A percentile compares a stretch with the other conserved stretches of the same genome.
Conservation (phyloP, 1,140 invertebrate genomes). For the Drosophila pruinosa region DNA sequence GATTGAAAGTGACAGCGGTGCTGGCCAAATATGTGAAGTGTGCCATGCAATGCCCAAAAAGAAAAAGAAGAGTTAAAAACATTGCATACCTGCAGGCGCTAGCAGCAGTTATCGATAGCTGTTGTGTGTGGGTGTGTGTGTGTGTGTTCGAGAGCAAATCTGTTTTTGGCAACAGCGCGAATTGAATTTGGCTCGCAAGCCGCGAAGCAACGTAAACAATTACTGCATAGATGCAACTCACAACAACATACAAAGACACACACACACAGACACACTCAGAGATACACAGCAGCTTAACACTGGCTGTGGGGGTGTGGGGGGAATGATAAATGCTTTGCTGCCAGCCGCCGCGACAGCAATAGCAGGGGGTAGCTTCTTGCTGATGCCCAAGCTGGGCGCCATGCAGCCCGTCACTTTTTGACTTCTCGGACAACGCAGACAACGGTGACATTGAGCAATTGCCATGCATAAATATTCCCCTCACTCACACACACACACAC, state of each 20-base stretch:
- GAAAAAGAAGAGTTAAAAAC: conserved; percentile 7
- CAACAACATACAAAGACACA: conserved; percentile 4
- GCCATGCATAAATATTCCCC: conserved; percentile 67
- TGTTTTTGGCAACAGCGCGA: conserved; percentile 38
- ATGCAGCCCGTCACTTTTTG: conserved; percentile 28
- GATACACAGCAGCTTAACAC: neutral
- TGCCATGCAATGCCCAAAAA: conserved; percentile 6
- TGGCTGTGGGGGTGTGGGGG: conserved; percentile 21
- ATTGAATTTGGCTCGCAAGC: conserved; percentile 40
- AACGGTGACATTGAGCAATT: conserved; percentile 70
- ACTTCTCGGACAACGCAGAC: conserved; percentile 33
- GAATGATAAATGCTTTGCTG: conserved; percentile 58
- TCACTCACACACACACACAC: conserved; percentile 5
- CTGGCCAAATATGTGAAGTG: conserved; percentile 49
- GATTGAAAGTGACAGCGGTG: conserved; percentile 61
- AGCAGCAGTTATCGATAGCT: conserved; percentile 17
- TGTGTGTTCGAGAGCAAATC: conserved; percentile 11
- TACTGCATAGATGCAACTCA: conserved; percentile 24
- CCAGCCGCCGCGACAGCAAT: neutral
- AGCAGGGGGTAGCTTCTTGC: neutral
- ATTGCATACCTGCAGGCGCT: conserved; percentile 24
- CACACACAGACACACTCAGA: conserved; percentile 24
- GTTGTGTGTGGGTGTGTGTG: neutral
- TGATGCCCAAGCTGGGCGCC: neutral
- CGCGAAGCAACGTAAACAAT: conserved; percentile 45